A percentile compares a stretch with the other conserved stretches of the same genome.
These are phyloP conservation scores for Notothenia coriiceps DNA, from an alignment of 2,113 vertebrate genomes.

Conservation along the genomic window DNA sequence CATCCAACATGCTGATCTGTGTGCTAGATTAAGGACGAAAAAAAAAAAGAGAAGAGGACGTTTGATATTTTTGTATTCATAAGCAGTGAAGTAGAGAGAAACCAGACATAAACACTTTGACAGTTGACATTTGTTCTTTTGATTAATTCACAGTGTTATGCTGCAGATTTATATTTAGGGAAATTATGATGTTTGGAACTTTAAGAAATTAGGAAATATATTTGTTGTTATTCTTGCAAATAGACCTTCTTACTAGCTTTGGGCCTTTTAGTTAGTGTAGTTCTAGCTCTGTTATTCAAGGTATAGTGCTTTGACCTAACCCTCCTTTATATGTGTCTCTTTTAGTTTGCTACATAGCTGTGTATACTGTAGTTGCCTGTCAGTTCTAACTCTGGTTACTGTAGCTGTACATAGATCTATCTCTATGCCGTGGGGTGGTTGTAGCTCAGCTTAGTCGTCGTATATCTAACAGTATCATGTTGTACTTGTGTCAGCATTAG, in stretches of 20 bases:
- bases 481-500: background rate
- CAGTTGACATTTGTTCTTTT: background rate
- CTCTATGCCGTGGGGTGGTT: background rate
- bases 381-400: too few species aligned
- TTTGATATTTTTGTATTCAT: background rate
- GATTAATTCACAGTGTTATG: background rate
- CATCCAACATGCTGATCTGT: background rate
- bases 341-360: background rate
- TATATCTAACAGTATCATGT: background rate
- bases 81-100: too few species aligned
- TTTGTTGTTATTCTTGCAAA: too few species aligned
- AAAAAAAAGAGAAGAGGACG: background rate
- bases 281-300: background rate
- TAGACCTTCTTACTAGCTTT: background rate
- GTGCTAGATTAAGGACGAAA: background rate
- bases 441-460: background rate
- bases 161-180: background rate
- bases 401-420: background rate
- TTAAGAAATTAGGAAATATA: background rate
- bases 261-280: background rate
- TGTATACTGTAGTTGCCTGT: background rate
- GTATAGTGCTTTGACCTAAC: too few species aligned
- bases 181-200: background rate
- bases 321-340: too few species aligned
- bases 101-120: too few species aligned